These are phyloP conservation scores for Channa argus DNA, from an alignment of 2,113 vertebrate genomes.

Conservation along the genomic window DNA sequence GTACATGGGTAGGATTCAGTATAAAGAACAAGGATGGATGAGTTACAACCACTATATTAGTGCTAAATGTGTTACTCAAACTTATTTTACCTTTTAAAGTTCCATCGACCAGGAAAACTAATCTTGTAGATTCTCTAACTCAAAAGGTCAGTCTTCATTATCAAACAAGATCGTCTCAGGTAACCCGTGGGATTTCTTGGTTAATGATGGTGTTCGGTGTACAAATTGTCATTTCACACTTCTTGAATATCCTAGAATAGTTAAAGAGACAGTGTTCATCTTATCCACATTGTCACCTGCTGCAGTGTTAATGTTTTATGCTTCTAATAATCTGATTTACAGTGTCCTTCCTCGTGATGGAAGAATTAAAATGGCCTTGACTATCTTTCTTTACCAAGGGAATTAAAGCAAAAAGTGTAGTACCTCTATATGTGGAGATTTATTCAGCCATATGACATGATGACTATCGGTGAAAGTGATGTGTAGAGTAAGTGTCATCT, in stretches of 20 bases:
- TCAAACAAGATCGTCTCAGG: constrained; percentile 31
- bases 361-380: neutral
- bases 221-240: constrained; percentile 39
- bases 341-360: neutral
- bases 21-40: constrained; percentile 19
- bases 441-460: constrained; percentile 13
- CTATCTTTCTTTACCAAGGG: neutral
- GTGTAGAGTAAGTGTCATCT: constrained; percentile 37
- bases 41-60: constrained; percentile 9
- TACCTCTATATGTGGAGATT: neutral
- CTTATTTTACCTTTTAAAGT: constrained; percentile 33
- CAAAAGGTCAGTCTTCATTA: constrained; percentile 51
- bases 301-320: neutral
- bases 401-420: neutral
- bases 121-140: constrained; percentile 14
- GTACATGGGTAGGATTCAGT: neutral
- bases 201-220: constrained; percentile 34
- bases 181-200: constrained; percentile 17
- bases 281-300: neutral
- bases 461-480: constrained; percentile 15
- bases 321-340: neutral
- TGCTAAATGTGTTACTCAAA: constrained; percentile 12
- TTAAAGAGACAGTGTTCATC: constrained; percentile 7
- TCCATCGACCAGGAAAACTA: constrained; percentile 1
- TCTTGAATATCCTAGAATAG: constrained; percentile 14